Base-by-base conservation (phyloP, 2,113 vertebrate species). In the Eira barbara region DNA sequence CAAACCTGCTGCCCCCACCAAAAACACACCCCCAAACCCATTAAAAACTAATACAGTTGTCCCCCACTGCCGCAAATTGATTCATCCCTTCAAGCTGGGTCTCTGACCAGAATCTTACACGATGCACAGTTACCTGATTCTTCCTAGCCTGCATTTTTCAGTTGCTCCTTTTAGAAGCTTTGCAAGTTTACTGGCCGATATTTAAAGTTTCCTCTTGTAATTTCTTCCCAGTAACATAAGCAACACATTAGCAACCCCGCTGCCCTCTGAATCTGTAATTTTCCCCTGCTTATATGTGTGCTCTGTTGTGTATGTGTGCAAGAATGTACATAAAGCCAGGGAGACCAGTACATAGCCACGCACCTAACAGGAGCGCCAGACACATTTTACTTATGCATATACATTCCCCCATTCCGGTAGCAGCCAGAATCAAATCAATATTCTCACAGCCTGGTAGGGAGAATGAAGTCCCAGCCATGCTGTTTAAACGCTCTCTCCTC, bases 401-500 rank as follows among this genome's bases (percentile, higher is more conserved):
- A 92, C 87, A 91, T 57, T 23, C 89, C 67, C 82, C 71, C 47
- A 12, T 96, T 96, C 95, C 45, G 4, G 67, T 8, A 89, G 94
- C 97, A 98, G 93, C 95, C 97, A 93, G 91, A 96, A 96, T 81
- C 92, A 6, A 96, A 98, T 98, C 97, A 94, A 96, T 98, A 94
- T 83, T 95, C 97, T 95, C 95, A 49, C 94, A 96, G 97, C 94
- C 97, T 97, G 63, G 78, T 61, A 36, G 88, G 96, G 92, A 97
- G 96, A 85, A 97, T 45, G 96, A 90, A 94, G 97, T 95, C 97
- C 97, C 96, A 98, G 97, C 97, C 98, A 97, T 98, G 97, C 97
- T 94, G 94, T 79, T 81, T 59, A 42, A 94, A 96, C 11, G 67
- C 63, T 63, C 55, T 91, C 71, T 61, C 69, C 88, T 97, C 84